Evolutionary conservation across 2,797 vertebrate genomes (phyloP).

Genomic region (Sebastes baramenuke): DNA sequence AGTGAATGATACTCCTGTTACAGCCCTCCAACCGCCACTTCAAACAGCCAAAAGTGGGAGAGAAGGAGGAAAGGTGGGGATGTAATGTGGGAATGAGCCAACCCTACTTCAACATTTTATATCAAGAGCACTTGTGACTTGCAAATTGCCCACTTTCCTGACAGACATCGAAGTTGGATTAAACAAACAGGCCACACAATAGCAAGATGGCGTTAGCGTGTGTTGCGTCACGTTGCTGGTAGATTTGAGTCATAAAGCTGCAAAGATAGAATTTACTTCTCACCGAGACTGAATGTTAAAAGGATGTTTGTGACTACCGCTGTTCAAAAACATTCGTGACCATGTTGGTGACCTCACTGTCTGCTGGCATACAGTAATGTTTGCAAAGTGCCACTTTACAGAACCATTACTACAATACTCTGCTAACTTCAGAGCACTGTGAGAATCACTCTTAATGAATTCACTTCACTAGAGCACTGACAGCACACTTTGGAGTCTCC

Average conservation of each 20-base stretch:
- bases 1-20: conserved; percentile 78
- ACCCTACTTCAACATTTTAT: conserved; percentile 71
- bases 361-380: conserved; percentile 25
- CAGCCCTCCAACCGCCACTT: conserved; percentile 68
- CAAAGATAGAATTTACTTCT: background rate
- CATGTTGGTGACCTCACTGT: conserved; percentile 8
- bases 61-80: conserved; percentile 71
- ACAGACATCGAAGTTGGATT: conserved; percentile 63
- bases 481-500: conserved; percentile 5
- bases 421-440: conserved; percentile 34
- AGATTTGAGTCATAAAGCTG: background rate
- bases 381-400: conserved; percentile 61
- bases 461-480: conserved; percentile 28
- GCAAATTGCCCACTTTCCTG: conserved; percentile 73
- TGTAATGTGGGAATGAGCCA: conserved; percentile 66
- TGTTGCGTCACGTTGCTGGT: background rate
- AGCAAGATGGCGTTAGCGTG: conserved; percentile 1
- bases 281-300: background rate
- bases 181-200: conserved; percentile 70
- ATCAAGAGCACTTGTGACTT: conserved; percentile 68
- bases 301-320: background rate
- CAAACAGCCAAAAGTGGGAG: conserved; percentile 63
- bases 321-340: background rate
- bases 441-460: conserved; percentile 52
- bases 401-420: conserved; percentile 53